Evolutionary conservation across 2,797 vertebrate species (phyloP), one percentile per base, ranked within the genome.

Genomic region (Tauraco hartlaubi): DNA sequence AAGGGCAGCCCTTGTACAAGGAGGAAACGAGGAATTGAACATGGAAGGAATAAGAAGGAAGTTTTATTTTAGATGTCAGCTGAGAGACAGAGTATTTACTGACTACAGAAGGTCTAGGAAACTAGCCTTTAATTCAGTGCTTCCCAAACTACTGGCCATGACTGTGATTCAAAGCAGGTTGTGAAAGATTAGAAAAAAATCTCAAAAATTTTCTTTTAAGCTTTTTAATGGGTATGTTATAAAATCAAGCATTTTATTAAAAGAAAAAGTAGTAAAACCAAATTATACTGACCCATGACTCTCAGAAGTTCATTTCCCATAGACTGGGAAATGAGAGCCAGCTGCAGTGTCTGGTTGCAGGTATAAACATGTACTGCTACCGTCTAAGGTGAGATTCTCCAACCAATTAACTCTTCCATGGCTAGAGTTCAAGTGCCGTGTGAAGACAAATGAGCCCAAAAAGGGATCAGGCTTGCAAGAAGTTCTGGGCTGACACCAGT

Each of bases 1-100:
- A 94, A 88, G 90, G 91, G 26, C 82, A 86, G 28, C 79, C 44
- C 63, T 82, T 66, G 51, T 66, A 35, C 28, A 44, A 79, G 49
- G 67, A 89, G 55, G 84, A 96, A 96, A 41, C 2, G 15, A 91
- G n/a, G 35, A 68, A 25, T 39, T 48, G 43, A 89, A 76, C 25
- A 63, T 89, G 55, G 77, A 94, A 78, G 44, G 21, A 79, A 69
- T 55, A 82, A 43, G 77, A 93, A 92, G 76, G 59, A 74, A 67
- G 33, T 91, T 85, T 91, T 87, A 67, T 69, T 89, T 95, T 85
- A 79, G 51, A 51, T 59, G 41, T 51, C 75, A 91, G 46, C 44
- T 88, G 80, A 80, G 59, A 88, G 44, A 37, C 9, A 12, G 52
- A 73, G 15, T 71, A 61, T 59, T 84, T 81, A 25, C 51, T 94